Conservation (phyloP, 2,797 vertebrate genomes). For the Lithobates pipiens region DNA sequence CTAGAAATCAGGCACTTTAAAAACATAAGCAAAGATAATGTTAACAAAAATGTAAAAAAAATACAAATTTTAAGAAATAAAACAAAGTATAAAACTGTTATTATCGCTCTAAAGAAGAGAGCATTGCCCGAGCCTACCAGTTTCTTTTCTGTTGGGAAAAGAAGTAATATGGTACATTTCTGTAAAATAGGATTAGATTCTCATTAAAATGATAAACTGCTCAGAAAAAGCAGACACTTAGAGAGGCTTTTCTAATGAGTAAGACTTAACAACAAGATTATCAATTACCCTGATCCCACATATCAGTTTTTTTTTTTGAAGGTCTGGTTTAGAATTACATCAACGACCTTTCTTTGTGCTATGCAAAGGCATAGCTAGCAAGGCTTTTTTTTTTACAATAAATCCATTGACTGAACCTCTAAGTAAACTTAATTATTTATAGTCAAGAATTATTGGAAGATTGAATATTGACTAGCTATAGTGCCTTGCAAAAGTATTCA, state of each 20-base stretch:
- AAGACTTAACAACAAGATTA: conserved; percentile 32
- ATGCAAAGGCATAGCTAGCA: not conserved
- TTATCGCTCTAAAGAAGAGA: no score
- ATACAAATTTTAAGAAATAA: not conserved
- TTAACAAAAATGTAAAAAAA: no score
- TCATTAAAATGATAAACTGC: conserved; percentile 40
- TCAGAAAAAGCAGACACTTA: conserved; percentile 19
- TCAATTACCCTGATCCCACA: conserved; percentile 33
- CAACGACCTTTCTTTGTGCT: conserved; percentile 9
- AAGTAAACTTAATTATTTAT: not conserved
- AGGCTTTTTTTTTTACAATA: not conserved
- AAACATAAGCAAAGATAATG: not conserved
- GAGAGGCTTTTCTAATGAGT: not conserved
- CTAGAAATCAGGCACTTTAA: not conserved
- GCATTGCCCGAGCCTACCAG: not conserved
- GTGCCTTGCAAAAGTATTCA: no score
- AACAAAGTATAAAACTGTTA: no score
- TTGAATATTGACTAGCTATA: not conserved
- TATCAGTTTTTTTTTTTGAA: conserved; percentile 14
- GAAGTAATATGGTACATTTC: not conserved
- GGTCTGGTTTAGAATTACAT: conserved; percentile 24
- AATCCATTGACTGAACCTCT: not conserved
- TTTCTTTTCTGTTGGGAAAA: not conserved
- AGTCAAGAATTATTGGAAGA: not conserved
- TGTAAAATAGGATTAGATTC: conserved; percentile 5